Conservation (phyloP, 2,797 vertebrate species). For the Ciconia nigra region DNA sequence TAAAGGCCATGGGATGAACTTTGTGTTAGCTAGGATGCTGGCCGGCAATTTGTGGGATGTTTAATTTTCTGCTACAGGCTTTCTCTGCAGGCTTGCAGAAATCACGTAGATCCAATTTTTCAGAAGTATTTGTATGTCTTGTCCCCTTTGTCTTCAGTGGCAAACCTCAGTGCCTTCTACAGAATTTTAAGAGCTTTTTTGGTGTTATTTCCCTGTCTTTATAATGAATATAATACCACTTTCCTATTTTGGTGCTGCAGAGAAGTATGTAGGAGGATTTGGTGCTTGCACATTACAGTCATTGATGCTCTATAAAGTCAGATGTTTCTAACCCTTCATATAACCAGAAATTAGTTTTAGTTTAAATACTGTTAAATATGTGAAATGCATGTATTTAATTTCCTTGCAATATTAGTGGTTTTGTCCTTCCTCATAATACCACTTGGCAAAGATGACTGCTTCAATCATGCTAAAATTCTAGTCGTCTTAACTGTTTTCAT, state of each 20-base stretch:
- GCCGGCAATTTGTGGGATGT: not conserved
- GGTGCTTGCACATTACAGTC: not conserved
- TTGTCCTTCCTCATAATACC: not conserved
- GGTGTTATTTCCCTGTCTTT: not conserved
- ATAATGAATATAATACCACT: not conserved
- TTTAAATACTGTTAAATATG: not conserved
- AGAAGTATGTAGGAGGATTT: not conserved
- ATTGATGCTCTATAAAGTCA: not conserved
- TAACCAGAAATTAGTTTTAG: not conserved
- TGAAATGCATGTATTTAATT: not conserved
- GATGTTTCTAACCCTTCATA: not conserved
- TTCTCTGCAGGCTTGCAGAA: not conserved
- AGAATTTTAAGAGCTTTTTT: not conserved
- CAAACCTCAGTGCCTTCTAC: not conserved
- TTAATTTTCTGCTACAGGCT: not conserved
- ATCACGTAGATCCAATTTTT: not conserved
- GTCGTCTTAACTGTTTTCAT: not conserved
- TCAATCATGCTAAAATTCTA: not conserved
- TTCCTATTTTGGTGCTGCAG: not conserved
- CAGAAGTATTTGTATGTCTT: not conserved
- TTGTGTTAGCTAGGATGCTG: not conserved
- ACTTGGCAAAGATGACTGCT: not conserved
- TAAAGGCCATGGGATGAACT: not conserved
- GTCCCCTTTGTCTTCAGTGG: not conserved
- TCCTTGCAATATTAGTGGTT: not conserved